Conservation (phyloP, 2,113 vertebrate genomes). For the Cheirogaleus medius region DNA sequence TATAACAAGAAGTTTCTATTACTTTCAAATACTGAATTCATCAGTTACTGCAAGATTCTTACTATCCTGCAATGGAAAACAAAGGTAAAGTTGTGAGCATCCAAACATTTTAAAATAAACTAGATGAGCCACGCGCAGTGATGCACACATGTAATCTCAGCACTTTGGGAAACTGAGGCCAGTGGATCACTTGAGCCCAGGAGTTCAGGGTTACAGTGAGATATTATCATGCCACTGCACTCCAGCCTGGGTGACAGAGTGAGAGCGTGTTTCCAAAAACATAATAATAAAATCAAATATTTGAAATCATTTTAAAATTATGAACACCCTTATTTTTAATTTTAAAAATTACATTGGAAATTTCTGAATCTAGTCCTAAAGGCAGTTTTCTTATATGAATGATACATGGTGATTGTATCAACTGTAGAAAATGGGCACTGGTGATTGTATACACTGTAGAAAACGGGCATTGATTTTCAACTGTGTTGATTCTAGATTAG, state of each 20-base stretch:
- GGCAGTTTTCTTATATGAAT: not conserved
- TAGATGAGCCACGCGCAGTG: not conserved
- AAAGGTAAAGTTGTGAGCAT: not conserved
- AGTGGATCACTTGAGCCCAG: too few relatives aligned
- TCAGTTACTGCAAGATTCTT: not conserved
- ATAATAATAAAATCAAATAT: not conserved
- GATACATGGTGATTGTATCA: not conserved
- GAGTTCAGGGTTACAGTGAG: too few relatives aligned
- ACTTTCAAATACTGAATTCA: not conserved
- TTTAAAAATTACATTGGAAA: not conserved
- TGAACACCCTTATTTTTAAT: not conserved
- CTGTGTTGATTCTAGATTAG: not conserved
- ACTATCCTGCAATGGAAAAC: not conserved
- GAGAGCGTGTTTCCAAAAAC: too few relatives aligned
- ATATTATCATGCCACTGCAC: too few relatives aligned
- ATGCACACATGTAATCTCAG: too few relatives aligned
- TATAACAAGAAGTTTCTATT: not conserved
- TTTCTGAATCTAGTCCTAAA: constrained; percentile 15
- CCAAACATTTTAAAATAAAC: not conserved
- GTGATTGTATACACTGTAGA: not conserved
- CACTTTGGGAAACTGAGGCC: too few relatives aligned
- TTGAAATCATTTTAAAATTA: constrained; percentile 35
- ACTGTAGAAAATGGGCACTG: not conserved
- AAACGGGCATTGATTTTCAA: not conserved
- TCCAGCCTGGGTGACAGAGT: too few relatives aligned